Percentiles rank a stretch among this genome's conserved stretches.
Evolutionary conservation across 1,140 invertebrate species (phyloP).

Genomic region (Drosophila nigrodunni): DNA sequence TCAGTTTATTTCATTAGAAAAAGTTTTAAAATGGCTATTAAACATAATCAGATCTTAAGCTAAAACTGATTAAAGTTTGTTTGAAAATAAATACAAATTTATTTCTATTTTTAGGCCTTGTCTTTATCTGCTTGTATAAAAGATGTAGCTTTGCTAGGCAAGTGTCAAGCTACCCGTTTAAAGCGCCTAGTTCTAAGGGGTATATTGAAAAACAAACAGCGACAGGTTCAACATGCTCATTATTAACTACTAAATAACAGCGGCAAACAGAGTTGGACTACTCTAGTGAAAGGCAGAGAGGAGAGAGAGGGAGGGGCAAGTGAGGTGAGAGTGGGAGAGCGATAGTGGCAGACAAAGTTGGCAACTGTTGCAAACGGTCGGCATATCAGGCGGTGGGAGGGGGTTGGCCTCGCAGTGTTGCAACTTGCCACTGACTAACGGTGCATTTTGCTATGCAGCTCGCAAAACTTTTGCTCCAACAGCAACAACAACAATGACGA

Average conservation of each 20-base stretch:
- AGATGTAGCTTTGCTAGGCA: not conserved
- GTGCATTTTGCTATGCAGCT: conserved; percentile 78
- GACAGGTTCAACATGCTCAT: conserved; percentile 79
- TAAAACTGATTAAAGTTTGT: no score
- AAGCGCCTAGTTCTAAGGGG: not conserved
- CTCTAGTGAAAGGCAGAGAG: not conserved
- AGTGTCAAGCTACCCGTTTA: conserved; percentile 14
- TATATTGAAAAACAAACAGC: conserved; percentile 65
- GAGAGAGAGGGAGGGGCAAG: not conserved
- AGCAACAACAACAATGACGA: conserved; percentile 44
- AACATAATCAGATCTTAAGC: no score
- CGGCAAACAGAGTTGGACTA: conserved; percentile 52
- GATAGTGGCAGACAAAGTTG: conserved; percentile 17
- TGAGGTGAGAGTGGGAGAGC: conserved; percentile 7
- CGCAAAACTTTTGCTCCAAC: conserved; percentile 65
- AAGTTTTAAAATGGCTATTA: no score
- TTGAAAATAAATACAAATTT: no score
- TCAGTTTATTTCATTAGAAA: no score
- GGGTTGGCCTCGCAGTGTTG: conserved; percentile 1
- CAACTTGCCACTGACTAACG: conserved; percentile 59
- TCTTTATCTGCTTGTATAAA: not conserved
- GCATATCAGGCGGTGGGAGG: conserved; percentile 55
- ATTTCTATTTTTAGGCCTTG: not conserved
- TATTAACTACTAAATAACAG: conserved; percentile 83
- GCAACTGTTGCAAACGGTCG: conserved; percentile 54